Evolutionary conservation across 92 coral and sea anemone genomes (phyloP).

Genomic region (Actinostola sp.): DNA sequence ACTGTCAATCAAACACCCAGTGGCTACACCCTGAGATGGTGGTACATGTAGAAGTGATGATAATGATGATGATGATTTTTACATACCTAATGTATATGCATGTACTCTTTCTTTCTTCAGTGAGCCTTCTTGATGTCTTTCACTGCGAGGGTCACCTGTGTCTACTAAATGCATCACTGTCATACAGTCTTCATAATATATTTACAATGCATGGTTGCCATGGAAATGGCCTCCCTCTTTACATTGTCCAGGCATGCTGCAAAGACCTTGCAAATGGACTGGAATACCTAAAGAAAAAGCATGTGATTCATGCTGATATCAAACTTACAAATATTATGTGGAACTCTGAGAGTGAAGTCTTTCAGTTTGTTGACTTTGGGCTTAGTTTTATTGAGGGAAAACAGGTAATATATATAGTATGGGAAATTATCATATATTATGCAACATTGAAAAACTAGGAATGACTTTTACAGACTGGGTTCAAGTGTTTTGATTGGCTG

Average conservation of each 20-base stretch:
- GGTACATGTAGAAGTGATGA: too few species aligned
- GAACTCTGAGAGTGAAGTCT: conserved; percentile 70
- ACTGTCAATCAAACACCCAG: too few species aligned
- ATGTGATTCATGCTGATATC: conserved; percentile 84
- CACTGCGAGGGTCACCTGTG: conserved; percentile 53
- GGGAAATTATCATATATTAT: background rate
- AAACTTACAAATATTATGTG: conserved; percentile 89
- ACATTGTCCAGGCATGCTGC: conserved; percentile 67
- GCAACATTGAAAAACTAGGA: too few species aligned
- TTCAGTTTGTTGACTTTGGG: conserved; percentile 89
- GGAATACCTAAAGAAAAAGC: conserved; percentile 40
- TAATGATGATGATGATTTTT: too few species aligned
- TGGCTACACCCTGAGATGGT: too few species aligned
- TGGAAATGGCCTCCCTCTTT: conserved; percentile 69
- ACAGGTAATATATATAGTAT: conserved; percentile 31
- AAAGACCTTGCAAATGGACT: conserved; percentile 65
- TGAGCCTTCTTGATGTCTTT: conserved; percentile 64
- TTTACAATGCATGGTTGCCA: conserved; percentile 52
- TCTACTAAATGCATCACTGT: conserved; percentile 57
- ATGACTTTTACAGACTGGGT: too few species aligned
- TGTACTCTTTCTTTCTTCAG: conserved; percentile 34
- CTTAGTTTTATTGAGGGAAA: conserved; percentile 69
- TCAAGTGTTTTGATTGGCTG: too few species aligned
- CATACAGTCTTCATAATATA: conserved; percentile 62
- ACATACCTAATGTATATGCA: background rate